Percentiles rank a stretch among this genome's conserved stretches.
Conservation (phyloP, 2,888 invertebrate genomes). For the Cephus pygmeus region DNA sequence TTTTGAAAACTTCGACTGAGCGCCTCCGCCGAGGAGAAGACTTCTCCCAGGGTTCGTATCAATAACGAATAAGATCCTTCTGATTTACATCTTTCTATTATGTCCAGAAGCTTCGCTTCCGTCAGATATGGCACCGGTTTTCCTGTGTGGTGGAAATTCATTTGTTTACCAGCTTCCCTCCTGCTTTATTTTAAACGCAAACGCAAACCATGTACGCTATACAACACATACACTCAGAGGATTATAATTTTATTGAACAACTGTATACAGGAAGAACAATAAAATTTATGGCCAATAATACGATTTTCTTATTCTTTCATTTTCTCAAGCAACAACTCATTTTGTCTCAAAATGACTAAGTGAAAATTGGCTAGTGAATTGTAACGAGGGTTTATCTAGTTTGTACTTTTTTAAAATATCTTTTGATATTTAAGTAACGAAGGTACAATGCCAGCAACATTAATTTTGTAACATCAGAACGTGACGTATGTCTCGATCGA, state of each 20-base stretch:
- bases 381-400: background rate
- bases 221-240: background rate
- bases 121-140: slow-evolving; percentile 73
- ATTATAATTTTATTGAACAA: slow-evolving; percentile 5
- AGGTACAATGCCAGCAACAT: slow-evolving; percentile 51
- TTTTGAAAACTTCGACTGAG: slow-evolving; percentile 79
- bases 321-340: background rate
- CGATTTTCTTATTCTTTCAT: background rate
- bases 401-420: slow-evolving; percentile 25
- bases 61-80: slow-evolving; percentile 78
- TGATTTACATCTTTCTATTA: slow-evolving; percentile 80
- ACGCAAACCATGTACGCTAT: background rate
- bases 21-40: slow-evolving; percentile 77
- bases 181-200: background rate
- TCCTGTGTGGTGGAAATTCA: slow-evolving; percentile 43
- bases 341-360: background rate
- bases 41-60: slow-evolving; percentile 80
- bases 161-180: background rate
- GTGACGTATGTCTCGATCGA: background rate
- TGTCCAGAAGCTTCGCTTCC: slow-evolving; percentile 78
- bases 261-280: slow-evolving; percentile 1
- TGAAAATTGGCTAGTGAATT: slow-evolving; percentile 18
- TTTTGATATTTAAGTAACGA: slow-evolving; percentile 45
- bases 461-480: slow-evolving; percentile 38
- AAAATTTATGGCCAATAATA: background rate